A percentile compares a stretch with the other conserved stretches of the same genome.
phyloP scores from a whole-genome alignment of 2,888 invertebrate genomes.

The Archips xylosteana region DNA sequence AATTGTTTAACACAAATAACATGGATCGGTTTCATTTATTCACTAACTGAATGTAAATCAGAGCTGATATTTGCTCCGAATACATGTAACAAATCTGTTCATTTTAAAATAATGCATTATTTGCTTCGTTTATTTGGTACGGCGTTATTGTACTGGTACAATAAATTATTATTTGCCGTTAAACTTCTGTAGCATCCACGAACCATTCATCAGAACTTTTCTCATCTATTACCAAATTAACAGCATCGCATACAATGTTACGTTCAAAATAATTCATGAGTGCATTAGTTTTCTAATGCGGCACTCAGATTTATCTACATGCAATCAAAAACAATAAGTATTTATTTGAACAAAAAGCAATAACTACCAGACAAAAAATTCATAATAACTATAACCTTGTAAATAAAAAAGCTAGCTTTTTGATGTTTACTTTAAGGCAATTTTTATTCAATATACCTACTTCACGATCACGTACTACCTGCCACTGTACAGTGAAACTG shows the following conservation, averaged over 20 bases:
- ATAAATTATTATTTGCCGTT: conserved; percentile 23
- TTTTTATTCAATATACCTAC: too few relatives aligned
- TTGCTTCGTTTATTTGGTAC: conserved; percentile 23
- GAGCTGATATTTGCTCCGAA: conserved; percentile 13
- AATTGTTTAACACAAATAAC: conserved; percentile 5
- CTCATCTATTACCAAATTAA: conserved; percentile 29
- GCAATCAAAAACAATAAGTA: conserved; percentile 4
- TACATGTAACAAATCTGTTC: conserved; percentile 20
- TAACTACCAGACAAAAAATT: background rate
- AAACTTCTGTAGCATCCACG: conserved; percentile 13
- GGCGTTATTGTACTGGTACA: conserved; percentile 1
- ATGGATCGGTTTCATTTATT: conserved; percentile 17
- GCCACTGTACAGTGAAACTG: too few relatives aligned
- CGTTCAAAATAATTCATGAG: conserved; percentile 13
- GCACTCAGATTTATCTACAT: conserved; percentile 14
- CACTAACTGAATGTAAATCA: conserved; percentile 20
- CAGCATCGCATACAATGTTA: conserved; percentile 14
- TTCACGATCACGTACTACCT: too few relatives aligned
- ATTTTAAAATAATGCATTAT: conserved; percentile 21
- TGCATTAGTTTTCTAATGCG: conserved; percentile 21
- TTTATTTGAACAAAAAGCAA: conserved; percentile 4
- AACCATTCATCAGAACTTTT: conserved; percentile 21
- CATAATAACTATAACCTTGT: background rate
- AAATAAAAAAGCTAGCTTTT: too few relatives aligned
- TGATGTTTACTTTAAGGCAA: too few relatives aligned